phyloP scores from a whole-genome alignment of 37 sponge, comb jelly and placozoan species.

The Mnemiopsis leidyi region DNA sequence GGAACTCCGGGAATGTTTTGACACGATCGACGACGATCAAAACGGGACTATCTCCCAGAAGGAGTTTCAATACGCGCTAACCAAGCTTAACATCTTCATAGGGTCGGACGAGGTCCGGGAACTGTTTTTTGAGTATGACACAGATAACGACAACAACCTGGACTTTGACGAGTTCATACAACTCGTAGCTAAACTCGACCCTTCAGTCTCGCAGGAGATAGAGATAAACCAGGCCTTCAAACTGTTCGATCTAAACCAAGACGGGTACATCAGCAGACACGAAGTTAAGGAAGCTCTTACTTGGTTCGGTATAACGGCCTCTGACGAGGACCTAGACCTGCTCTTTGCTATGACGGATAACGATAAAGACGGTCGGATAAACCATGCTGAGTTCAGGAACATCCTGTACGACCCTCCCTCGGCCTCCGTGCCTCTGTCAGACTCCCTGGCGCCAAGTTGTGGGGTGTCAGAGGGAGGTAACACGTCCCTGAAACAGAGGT shows the following conservation, averaged over 20 bases:
- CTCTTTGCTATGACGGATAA: conserved; percentile 41
- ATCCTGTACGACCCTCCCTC: conserved; percentile 21
- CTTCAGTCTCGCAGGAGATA: conserved; percentile 23
- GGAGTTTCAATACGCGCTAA: conserved; percentile 58
- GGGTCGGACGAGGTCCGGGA: neutral
- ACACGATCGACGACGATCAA: conserved; percentile 24
- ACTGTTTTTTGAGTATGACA: conserved; percentile 10
- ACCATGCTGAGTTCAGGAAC: conserved; percentile 53
- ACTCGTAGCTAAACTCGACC: conserved; percentile 39
- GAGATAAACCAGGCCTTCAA: conserved; percentile 62
- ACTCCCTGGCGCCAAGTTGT: neutral
- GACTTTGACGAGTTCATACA: conserved; percentile 51
- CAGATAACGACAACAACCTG: neutral
- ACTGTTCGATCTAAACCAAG: conserved; percentile 46
- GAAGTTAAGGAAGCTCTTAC: conserved; percentile 17
- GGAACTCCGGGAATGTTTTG: conserved; percentile 9
- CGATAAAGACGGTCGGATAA: conserved; percentile 40
- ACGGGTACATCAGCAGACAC: conserved; percentile 21
- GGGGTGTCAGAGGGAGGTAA: neutral
- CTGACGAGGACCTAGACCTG: conserved; percentile 49
- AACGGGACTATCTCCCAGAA: conserved; percentile 22
- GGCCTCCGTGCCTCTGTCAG: neutral
- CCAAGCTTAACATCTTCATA: conserved; percentile 44
- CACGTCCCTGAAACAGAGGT: neutral
- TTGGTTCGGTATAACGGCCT: neutral